Evolutionary conservation across 2,113 vertebrate species (phyloP).

Genomic region (Lynx canadensis): DNA sequence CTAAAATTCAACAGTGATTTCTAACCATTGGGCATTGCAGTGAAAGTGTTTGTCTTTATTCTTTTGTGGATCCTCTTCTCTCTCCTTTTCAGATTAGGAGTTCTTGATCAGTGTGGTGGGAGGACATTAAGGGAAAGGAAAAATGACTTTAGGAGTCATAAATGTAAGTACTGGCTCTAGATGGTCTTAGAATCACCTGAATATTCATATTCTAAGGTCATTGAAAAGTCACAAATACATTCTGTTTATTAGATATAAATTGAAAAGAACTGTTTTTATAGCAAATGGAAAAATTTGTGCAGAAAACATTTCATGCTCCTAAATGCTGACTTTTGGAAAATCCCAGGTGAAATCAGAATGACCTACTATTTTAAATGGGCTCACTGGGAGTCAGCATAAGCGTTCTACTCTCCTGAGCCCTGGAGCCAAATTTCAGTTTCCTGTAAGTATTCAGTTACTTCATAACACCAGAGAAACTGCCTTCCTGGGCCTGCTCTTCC

Average conservation of each 20-base stretch:
- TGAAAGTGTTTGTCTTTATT: neutral
- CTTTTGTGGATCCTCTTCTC: neutral
- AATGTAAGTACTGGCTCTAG: neutral
- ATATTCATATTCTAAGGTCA: neutral
- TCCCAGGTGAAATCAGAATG: neutral
- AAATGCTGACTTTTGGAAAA: conserved; percentile 36
- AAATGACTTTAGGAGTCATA: neutral
- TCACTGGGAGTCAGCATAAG: neutral
- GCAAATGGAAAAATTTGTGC: neutral
- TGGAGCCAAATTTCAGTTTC: neutral
- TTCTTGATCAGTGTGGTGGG: neutral
- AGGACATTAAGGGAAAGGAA: neutral
- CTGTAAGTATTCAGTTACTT: neutral
- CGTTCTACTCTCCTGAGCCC: neutral
- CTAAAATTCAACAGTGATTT: neutral
- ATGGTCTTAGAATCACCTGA: neutral
- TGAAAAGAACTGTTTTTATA: neutral
- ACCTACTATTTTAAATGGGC: neutral
- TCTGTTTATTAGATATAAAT: neutral
- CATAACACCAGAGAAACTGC: neutral
- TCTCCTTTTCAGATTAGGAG: neutral
- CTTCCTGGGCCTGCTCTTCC: neutral
- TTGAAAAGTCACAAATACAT: neutral
- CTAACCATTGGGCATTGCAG: neutral
- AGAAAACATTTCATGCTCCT: neutral